A percentile compares a stretch with the other conserved stretches of the same genome.
phyloP scores from a whole-genome alignment of 2,797 vertebrate genomes.

The Trematomus bernacchii region DNA sequence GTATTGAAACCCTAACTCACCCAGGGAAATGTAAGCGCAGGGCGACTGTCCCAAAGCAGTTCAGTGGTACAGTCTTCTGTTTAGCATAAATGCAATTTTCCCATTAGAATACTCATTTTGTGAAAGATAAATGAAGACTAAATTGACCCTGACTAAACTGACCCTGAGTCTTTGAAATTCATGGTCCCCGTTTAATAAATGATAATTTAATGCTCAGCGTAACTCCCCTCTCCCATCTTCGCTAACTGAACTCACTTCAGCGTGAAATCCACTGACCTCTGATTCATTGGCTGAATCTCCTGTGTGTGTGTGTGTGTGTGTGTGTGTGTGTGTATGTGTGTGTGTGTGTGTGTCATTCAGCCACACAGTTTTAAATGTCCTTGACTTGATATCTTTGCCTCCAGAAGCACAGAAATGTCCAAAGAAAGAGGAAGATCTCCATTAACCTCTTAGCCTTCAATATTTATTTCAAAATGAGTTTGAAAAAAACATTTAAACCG shows the following conservation, averaged over 20 bases:
- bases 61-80: constrained; percentile 30
- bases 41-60: background rate
- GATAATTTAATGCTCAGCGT: constrained; percentile 63
- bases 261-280: constrained; percentile 68
- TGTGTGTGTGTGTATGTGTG: constrained; percentile 15
- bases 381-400: constrained; percentile 41
- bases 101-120: constrained; percentile 64
- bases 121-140: constrained; percentile 55
- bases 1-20: no score
- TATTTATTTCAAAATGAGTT: no score
- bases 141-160: constrained; percentile 72
- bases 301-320: constrained; percentile 19
- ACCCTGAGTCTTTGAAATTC: constrained; percentile 60
- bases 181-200: constrained; percentile 65
- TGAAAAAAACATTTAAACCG: no score
- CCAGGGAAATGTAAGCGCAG: no score
- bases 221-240: constrained; percentile 37
- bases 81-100: constrained; percentile 21
- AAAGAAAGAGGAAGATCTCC: no score
- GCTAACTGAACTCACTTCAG: constrained; percentile 50
- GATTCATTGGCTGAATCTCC: constrained; percentile 18
- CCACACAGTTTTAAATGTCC: constrained; percentile 1
- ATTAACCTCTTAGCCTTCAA: no score
- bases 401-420: constrained; percentile 15
- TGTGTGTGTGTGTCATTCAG: constrained; percentile 9